phyloP scores from a whole-genome alignment of 2,888 invertebrate species.

The Trichopoda pennipes region DNA sequence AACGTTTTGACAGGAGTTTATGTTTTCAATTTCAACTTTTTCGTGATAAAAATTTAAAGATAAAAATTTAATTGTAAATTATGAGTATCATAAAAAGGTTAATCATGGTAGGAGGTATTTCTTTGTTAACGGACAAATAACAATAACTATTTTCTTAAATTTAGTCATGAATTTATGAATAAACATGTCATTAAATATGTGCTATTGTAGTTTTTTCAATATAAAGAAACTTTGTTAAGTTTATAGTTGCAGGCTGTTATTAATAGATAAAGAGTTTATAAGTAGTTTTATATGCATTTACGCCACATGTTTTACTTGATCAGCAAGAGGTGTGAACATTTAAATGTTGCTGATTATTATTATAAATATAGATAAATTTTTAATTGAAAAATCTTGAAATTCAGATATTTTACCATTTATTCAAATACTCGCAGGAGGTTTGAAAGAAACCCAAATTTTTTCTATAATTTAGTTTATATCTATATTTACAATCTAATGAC shows the following conservation, averaged over 20 bases:
- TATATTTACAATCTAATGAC: too few relatives aligned
- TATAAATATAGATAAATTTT: conserved; percentile 38
- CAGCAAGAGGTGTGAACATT: conserved; percentile 50
- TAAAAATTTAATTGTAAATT: conserved; percentile 61
- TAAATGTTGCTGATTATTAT: conserved; percentile 36
- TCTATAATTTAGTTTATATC: too few relatives aligned
- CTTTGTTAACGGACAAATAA: conserved; percentile 20
- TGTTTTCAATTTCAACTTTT: conserved; percentile 54
- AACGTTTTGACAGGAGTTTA: conserved; percentile 55
- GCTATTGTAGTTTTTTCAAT: conserved; percentile 13
- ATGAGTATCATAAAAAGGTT: conserved; percentile 63
- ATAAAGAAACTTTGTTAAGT: conserved; percentile 23
- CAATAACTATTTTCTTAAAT: conserved; percentile 10
- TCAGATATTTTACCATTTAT: background rate
- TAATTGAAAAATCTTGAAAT: conserved; percentile 40
- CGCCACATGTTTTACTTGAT: conserved; percentile 37
- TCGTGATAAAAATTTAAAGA: conserved; percentile 45
- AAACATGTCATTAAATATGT: conserved; percentile 47
- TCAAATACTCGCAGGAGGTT: too few relatives aligned
- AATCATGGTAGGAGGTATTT: conserved; percentile 60
- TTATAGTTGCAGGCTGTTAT: conserved; percentile 34
- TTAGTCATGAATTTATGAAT: conserved; percentile 51
- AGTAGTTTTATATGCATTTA: background rate
- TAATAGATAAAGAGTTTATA: conserved; percentile 10
- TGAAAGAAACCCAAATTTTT: too few relatives aligned